Evolutionary conservation across 2,113 vertebrate species (phyloP), one percentile per base, ranked within the genome.

Genomic region (Meriones unguiculatus): DNA sequence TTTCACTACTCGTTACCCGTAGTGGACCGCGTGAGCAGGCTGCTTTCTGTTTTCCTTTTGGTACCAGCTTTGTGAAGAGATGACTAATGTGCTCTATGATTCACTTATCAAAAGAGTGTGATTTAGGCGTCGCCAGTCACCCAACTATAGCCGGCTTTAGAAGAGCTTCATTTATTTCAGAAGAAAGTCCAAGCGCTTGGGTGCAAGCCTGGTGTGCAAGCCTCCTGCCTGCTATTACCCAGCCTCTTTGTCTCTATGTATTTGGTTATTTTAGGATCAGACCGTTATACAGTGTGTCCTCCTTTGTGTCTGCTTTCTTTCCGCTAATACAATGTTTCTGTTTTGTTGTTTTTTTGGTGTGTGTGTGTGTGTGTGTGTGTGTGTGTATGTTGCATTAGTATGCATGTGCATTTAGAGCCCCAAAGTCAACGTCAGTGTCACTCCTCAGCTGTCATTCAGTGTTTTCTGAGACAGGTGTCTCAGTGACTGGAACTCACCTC

Each of bases 301-400:
- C 28, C 69, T 95, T 89, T 77, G 57, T 95, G 35, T 84, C 64
- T 94, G n/a, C 5, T 69, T 57, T 80, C 78, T 91, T 82, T 95
- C n/a, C 78, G n/a, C 82, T 87, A 46, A 62, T 17, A 38, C 77
- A 84, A 65, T 80, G 5, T 90, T 35, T 80, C 25, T 8, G 15
- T 80, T 17, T 32, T 32, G 50, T 28, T 30, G 25, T 35, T 54
- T 54, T 57, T 50, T 24, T 50, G 24, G 4, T 38, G 17, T 73
- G 32, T 38, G 15, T 35, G 50, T 28, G 11, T 50, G 14, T 9
- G 12, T 11, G 9, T 11, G 4, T 38, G 6, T 73, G 32, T 22
- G 15, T 35, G 50, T 28, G 11, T 50, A 7, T 9, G 12, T 0
- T 46, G 46, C 46, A 46, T 46, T 11, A 25, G 65, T 14, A 13